Percentiles rank a stretch among this genome's conserved stretches.
These are phyloP conservation scores for Zaprionus ghesquierei DNA, from an alignment of 1,140 invertebrate genomes.

Conservation along the genomic window DNA sequence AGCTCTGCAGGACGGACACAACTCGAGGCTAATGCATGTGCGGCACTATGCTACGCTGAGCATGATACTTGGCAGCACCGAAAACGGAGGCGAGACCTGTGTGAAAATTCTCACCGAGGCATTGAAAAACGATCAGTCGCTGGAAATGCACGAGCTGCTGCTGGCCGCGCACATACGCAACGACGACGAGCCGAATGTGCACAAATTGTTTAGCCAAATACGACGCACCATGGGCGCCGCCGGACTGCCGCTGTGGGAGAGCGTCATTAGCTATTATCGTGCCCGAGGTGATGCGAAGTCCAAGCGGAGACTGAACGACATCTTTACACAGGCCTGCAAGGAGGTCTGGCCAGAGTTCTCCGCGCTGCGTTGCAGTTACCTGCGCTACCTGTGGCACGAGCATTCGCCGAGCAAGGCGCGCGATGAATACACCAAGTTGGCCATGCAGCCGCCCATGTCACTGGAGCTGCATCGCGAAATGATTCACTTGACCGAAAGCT, in stretches of 20 bases:
- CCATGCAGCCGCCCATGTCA: constrained; percentile 63
- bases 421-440: constrained; percentile 62
- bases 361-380: constrained; percentile 58
- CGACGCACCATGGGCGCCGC: constrained; percentile 39
- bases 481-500: constrained; percentile 57
- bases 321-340: constrained; percentile 64
- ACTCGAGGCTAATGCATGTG: constrained; percentile 56
- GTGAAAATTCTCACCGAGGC: constrained; percentile 63
- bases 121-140: constrained; percentile 39
- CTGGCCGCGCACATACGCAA: constrained; percentile 56
- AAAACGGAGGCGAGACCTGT: constrained; percentile 38
- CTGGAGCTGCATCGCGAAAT: constrained; percentile 71
- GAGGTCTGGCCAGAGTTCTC: constrained; percentile 55
- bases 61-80: constrained; percentile 53
- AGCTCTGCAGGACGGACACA: constrained; percentile 69
- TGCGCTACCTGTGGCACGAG: constrained; percentile 65
- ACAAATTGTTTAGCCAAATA: constrained; percentile 58
- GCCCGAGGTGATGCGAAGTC: constrained; percentile 37
- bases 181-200: constrained; percentile 50
- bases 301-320: constrained; percentile 47
- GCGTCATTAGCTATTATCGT: constrained; percentile 60
- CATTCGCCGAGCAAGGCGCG: constrained; percentile 57
- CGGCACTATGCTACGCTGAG: constrained; percentile 59
- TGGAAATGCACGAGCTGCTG: constrained; percentile 65
- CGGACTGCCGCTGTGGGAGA: constrained; percentile 53